These are phyloP conservation scores for Lepidostoma basale DNA, from an alignment of 1,140 invertebrate genomes.

Conservation along the genomic window DNA sequence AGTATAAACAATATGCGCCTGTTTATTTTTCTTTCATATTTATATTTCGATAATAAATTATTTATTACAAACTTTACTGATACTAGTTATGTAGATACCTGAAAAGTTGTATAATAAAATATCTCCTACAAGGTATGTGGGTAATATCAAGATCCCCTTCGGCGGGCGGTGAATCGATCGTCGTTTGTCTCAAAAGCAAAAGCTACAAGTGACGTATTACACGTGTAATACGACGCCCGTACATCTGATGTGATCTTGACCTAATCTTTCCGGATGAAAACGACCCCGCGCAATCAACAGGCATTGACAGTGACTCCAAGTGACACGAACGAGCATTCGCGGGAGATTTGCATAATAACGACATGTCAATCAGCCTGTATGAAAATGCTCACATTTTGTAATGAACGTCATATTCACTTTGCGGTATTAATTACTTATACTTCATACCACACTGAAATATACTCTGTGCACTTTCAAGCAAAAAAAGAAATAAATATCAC, in stretches of 20 bases:
- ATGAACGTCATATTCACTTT: too few relatives aligned
- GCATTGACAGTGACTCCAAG: constrained; percentile 36
- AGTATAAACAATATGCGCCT: too few relatives aligned
- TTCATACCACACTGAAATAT: too few relatives aligned
- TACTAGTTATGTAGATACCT: too few relatives aligned
- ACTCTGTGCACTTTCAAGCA: background rate
- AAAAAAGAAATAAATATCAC: background rate
- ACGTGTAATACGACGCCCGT: constrained; percentile 23
- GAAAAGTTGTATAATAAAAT: too few relatives aligned
- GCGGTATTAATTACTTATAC: too few relatives aligned
- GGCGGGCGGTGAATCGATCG: too few relatives aligned
- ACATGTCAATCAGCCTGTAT: constrained; percentile 43
- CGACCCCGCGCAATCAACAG: background rate
- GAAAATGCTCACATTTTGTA: constrained; percentile 34
- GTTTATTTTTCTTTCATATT: too few relatives aligned
- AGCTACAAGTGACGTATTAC: background rate
- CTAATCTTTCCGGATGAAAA: constrained; percentile 32
- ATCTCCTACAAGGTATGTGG: too few relatives aligned
- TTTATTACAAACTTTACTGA: too few relatives aligned
- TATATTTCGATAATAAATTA: too few relatives aligned
- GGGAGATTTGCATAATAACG: constrained; percentile 43
- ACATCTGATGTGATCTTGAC: constrained; percentile 34
- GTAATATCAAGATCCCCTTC: too few relatives aligned
- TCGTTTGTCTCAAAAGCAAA: background rate
- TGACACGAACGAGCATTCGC: constrained; percentile 42